Percentiles rank a stretch among this genome's conserved stretches.
These are phyloP conservation scores for Cheirogaleus medius DNA, from an alignment of 2,113 vertebrate species.

Conservation along the genomic window DNA sequence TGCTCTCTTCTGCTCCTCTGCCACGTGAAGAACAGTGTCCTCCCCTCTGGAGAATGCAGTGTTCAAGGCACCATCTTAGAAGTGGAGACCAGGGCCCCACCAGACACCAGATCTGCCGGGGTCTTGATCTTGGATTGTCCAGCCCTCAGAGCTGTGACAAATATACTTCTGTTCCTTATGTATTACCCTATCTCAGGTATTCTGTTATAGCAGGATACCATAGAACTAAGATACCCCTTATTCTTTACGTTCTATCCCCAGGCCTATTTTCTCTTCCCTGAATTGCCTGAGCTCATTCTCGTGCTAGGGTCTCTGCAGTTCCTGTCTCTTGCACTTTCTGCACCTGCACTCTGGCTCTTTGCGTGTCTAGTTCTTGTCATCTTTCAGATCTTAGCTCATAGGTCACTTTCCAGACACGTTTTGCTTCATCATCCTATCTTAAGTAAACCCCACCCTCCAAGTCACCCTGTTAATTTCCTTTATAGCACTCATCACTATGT, in stretches of 20 bases:
- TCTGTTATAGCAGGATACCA: too few species aligned
- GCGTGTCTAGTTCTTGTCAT: not conserved
- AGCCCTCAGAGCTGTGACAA: not conserved
- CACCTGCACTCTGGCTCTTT: not conserved
- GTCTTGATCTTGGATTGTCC: not conserved
- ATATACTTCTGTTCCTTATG: not conserved
- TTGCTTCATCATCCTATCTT: not conserved
- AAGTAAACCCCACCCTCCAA: not conserved
- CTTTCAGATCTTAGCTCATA: not conserved
- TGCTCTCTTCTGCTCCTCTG: not conserved
- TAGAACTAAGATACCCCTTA: not conserved
- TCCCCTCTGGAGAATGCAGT: not conserved
- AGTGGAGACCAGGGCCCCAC: too few species aligned
- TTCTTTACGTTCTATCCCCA: not conserved
- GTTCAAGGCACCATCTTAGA: not conserved
- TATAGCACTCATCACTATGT: not conserved
- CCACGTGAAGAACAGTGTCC: not conserved
- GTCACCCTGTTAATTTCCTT: not conserved
- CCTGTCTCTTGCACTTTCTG: not conserved
- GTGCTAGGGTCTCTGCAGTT: not conserved
- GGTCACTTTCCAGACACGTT: not conserved
- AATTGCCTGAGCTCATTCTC: not conserved
- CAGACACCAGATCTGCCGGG: not conserved
- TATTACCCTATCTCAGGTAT: not conserved
- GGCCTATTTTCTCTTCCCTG: not conserved